phyloP scores from a whole-genome alignment of 2,797 vertebrate genomes.

The Pachyuromys duprasi region DNA sequence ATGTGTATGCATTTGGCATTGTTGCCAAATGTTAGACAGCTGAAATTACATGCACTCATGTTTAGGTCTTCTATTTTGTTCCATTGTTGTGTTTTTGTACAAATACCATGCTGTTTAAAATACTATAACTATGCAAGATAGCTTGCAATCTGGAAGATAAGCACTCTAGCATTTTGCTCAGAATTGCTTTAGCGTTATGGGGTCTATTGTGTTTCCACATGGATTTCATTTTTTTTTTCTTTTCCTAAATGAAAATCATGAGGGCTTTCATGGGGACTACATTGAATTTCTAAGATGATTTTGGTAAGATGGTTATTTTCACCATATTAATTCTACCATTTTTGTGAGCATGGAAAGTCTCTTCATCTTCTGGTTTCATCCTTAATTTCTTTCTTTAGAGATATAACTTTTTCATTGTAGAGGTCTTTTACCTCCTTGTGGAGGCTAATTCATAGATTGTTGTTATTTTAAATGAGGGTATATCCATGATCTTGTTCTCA shows the following conservation, averaged over 20 bases:
- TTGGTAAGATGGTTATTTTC: neutral
- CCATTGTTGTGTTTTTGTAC: neutral
- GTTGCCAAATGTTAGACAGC: neutral
- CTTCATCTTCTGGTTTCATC: neutral
- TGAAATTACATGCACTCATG: neutral
- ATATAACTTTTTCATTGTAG: neutral
- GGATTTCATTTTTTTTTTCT: neutral
- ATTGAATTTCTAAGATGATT: neutral
- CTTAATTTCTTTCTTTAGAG: neutral
- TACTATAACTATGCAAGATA: neutral
- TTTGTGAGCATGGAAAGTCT: neutral
- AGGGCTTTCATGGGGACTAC: neutral
- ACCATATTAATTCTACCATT: neutral
- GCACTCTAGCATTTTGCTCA: neutral
- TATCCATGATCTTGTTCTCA: neutral
- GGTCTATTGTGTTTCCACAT: neutral
- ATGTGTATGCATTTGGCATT: neutral
- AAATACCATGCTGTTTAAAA: neutral
- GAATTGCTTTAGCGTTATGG: neutral
- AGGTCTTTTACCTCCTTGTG: neutral
- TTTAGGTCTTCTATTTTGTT: neutral
- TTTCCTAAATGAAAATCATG: neutral
- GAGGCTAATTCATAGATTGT: neutral
- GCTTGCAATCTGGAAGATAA: neutral
- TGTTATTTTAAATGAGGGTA: neutral